Percentiles rank a stretch among this genome's conserved stretches.
These are phyloP conservation scores for Dryomyza anilis DNA, from an alignment of 2,888 invertebrate genomes.

Conservation along the genomic window DNA sequence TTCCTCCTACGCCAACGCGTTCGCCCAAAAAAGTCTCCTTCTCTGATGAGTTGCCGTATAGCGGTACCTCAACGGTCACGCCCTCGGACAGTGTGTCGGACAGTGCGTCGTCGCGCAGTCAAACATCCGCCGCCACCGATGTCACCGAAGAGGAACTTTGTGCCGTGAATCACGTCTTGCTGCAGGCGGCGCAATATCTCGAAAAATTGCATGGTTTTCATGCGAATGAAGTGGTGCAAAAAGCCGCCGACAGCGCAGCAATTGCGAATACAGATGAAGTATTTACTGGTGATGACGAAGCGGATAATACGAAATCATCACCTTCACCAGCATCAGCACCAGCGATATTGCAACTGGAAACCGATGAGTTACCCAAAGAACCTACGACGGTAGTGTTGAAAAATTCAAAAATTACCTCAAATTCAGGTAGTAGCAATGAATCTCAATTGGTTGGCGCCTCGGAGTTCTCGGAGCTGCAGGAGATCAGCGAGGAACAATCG, in stretches of 20 bases:
- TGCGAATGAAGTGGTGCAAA: too few species aligned
- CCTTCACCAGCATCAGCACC: neutral
- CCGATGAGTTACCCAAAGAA: neutral
- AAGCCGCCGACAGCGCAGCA: neutral
- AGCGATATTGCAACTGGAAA: conserved; percentile 9
- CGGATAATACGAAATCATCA: neutral
- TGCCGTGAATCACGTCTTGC: conserved; percentile 51
- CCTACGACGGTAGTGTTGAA: too few species aligned
- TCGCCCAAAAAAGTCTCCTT: conserved; percentile 61
- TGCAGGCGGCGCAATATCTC: conserved; percentile 55
- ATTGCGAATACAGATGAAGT: too few species aligned
- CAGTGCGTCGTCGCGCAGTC: neutral
- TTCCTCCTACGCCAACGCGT: conserved; percentile 54
- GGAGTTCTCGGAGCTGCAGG: conserved; percentile 42
- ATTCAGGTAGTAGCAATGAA: neutral
- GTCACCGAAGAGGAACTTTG: conserved; percentile 31
- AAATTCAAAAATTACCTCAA: too few species aligned
- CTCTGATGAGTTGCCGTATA: conserved; percentile 56
- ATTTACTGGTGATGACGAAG: too few species aligned
- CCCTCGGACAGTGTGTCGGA: neutral
- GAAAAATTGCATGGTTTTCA: conserved; percentile 53
- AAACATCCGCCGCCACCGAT: neutral
- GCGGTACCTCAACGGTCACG: conserved; percentile 21
- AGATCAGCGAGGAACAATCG: conserved; percentile 50
- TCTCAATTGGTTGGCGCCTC: conserved; percentile 20